Base-by-base conservation (phyloP, 2,888 invertebrate species). In the Acleris sparsana region DNA sequence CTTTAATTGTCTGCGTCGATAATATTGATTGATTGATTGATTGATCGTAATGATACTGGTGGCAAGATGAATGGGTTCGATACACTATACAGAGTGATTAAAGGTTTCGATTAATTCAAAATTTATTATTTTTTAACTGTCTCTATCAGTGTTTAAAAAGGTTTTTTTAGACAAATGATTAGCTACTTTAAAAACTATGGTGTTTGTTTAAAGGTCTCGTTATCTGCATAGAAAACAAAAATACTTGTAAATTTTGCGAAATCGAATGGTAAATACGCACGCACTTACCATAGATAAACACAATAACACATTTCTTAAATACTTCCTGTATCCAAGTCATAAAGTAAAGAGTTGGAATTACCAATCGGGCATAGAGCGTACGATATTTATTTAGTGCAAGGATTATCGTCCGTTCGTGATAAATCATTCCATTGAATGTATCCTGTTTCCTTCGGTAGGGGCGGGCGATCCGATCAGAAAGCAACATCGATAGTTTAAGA, bases 401-500 rank as follows among this genome's bases (percentile, higher is more conserved):
- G 91, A 92, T 92, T 92, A 88, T 88, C 82, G 84, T 82, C 83
- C 83, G 87, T 88, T 89, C 83, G 84, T 90, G 90, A 92, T 92
- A 91, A 91, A 92, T 92, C 92, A 92, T 92, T 78, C 86, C 89
- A 92, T 93, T 92, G 91, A 90, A 88, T 82, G 85, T 92, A 92
- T 92, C 92, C 92, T 92, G 92, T 90, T 87, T 86, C 86, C 82
- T 79, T 78, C 78, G 66, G 68, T 90, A 91, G 90, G 76, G 89
- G 63, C 76, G 84, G 63, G 62, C 48, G 67, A 70, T 67, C 69
- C 72, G 71, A 75, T 77, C 73, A 71, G 43, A 20, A 25, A 20
- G 7, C 18, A 9, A 71, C 77, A 67, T 73, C 73, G 70, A 73
- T 65, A 53, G n/a, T 22, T 33, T 29, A 9, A 6, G 7, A 39